phyloP scores from a whole-genome alignment of 2,113 vertebrate species.

The Girardinichthys multiradiatus region DNA sequence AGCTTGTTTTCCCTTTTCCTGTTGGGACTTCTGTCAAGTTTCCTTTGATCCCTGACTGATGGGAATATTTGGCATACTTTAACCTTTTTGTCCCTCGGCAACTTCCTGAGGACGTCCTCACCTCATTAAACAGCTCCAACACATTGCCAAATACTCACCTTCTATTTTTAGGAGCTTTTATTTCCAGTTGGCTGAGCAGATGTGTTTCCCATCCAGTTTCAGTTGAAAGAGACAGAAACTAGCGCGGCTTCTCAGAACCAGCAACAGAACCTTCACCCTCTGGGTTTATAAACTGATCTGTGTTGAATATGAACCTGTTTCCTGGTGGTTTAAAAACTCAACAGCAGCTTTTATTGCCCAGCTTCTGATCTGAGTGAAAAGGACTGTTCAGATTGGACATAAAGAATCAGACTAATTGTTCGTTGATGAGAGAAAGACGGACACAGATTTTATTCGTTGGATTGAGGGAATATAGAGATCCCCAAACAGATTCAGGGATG shows the following conservation, averaged over 20 bases:
- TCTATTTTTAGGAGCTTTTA: slow-evolving; percentile 68
- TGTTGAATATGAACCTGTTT: neutral
- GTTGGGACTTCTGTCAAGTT: neutral
- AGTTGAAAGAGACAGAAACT: slow-evolving; percentile 16
- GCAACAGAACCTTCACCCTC: slow-evolving; percentile 4
- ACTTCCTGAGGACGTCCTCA: slow-evolving; percentile 42
- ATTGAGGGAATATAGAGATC: neutral
- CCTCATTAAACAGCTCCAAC: slow-evolving; percentile 62
- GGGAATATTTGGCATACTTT: neutral
- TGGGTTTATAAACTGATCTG: neutral
- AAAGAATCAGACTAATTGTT: too few relatives aligned
- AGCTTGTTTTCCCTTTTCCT: neutral
- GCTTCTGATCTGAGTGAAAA: too few relatives aligned
- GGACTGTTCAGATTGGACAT: too few relatives aligned
- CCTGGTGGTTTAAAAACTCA: neutral
- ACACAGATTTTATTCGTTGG: neutral
- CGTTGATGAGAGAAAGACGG: too few relatives aligned
- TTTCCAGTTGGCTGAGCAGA: slow-evolving; percentile 37
- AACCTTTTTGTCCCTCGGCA: slow-evolving; percentile 14
- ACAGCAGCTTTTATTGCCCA: too few relatives aligned
- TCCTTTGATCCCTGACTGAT: neutral
- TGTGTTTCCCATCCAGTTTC: slow-evolving; percentile 49
- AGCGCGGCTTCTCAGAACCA: slow-evolving; percentile 36
- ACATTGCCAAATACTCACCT: slow-evolving; percentile 30
- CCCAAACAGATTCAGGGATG: too few relatives aligned